A percentile compares a stretch with the other conserved stretches of the same genome.
Conservation (phyloP, 2,888 invertebrate genomes). For the Drosophila atripex region DNA sequence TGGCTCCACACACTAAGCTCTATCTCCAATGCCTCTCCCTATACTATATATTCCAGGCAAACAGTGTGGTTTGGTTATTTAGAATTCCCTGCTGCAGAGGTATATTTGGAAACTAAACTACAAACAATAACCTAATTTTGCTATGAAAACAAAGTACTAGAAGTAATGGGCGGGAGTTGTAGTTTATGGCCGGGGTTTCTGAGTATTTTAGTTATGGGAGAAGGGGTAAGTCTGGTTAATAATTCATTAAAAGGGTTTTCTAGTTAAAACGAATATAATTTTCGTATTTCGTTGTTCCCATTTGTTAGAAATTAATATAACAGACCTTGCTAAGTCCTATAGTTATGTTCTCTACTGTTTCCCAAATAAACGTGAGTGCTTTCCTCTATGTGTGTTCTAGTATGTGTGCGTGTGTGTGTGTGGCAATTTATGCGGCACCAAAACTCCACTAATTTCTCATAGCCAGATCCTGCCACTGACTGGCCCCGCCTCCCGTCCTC, state of each 20-base stretch:
- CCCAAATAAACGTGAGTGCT: conserved; percentile 2
- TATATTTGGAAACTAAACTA: neutral
- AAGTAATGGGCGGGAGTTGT: neutral
- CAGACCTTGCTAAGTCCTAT: neutral
- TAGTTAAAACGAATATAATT: too few relatives aligned
- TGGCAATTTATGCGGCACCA: conserved; percentile 65
- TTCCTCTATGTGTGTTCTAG: conserved; percentile 1
- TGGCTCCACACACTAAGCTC: conserved; percentile 38
- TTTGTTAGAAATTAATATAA: too few relatives aligned
- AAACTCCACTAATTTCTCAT: conserved; percentile 72
- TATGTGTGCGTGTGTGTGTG: conserved; percentile 16
- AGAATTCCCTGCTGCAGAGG: neutral
- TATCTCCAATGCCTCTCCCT: conserved; percentile 29
- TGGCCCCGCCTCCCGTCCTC: conserved; percentile 9
- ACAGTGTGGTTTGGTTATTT: conserved; percentile 6
- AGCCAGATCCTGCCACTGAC: conserved; percentile 37
- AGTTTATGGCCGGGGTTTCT: too few relatives aligned
- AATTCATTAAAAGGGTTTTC: too few relatives aligned
- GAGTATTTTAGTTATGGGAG: too few relatives aligned
- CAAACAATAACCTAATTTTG: neutral
- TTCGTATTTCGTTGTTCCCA: too few relatives aligned
- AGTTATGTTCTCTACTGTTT: conserved; percentile 8
- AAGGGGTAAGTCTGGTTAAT: too few relatives aligned
- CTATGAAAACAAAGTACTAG: neutral
- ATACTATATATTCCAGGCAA: neutral